Evolutionary conservation across 2,113 vertebrate genomes (phyloP).

Genomic region (Thomomys bottae): DNA sequence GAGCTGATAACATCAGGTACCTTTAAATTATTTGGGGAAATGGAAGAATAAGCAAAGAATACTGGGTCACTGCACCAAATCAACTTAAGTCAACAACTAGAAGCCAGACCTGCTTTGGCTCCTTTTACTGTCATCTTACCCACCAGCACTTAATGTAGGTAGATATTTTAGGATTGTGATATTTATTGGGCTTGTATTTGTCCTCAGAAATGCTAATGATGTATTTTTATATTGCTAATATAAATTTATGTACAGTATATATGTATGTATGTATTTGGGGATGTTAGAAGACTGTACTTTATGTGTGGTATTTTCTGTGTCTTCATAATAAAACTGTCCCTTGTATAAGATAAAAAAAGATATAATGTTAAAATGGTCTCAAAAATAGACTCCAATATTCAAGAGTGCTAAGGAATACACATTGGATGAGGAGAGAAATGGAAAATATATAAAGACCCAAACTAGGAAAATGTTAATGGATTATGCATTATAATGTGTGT

Average conservation of each 20-base stretch:
- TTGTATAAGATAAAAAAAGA: constrained; percentile 51
- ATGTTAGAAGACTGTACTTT: constrained; percentile 67
- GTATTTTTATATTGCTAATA: constrained; percentile 82
- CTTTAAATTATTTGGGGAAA: constrained; percentile 61
- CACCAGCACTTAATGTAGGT: constrained; percentile 76
- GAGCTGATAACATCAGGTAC: constrained; percentile 62
- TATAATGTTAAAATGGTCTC: not conserved
- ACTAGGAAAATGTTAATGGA: too few species aligned
- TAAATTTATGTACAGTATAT: constrained; percentile 68
- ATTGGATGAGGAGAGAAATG: not conserved
- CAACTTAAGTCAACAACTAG: constrained; percentile 9
- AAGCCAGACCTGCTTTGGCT: constrained; percentile 53
- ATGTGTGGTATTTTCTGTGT: constrained; percentile 61
- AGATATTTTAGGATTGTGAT: constrained; percentile 74
- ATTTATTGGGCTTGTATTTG: constrained; percentile 80
- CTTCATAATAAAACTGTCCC: constrained; percentile 74
- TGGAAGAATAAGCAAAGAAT: constrained; percentile 58
- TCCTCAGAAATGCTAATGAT: constrained; percentile 77
- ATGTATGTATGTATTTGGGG: constrained; percentile 63
- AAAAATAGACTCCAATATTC: not conserved
- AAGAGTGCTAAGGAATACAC: not conserved
- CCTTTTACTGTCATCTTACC: constrained; percentile 53
- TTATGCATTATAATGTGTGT: too few species aligned
- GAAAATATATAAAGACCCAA: too few species aligned
- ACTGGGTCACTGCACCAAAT: constrained; percentile 36